phyloP scores from a whole-genome alignment of 2,113 vertebrate genomes.

The Scartelaos histophorus region DNA sequence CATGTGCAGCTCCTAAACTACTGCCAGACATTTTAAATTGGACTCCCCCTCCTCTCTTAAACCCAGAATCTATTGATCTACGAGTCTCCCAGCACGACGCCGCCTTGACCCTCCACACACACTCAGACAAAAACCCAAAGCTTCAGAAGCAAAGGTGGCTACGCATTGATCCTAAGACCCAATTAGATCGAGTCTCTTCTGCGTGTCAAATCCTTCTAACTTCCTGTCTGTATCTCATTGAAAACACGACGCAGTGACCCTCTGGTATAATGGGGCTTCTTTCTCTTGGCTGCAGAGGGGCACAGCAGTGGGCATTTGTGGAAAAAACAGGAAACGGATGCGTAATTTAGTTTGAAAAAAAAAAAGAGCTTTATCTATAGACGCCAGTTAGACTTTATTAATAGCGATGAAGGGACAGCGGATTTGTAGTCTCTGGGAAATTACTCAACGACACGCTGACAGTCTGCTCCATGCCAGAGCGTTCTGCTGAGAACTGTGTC shows the following conservation, averaged over 20 bases:
- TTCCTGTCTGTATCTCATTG: constrained; percentile 33
- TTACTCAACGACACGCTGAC: constrained; percentile 32
- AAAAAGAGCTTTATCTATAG: constrained; percentile 32
- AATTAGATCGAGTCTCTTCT: constrained; percentile 63
- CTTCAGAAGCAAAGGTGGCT: constrained; percentile 40
- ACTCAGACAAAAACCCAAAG: constrained; percentile 43
- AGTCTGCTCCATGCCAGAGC: constrained; percentile 26
- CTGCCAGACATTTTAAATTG: constrained; percentile 51
- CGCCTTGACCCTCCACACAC: constrained; percentile 33
- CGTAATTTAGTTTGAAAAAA: constrained; percentile 12
- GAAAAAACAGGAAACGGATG: constrained; percentile 41
- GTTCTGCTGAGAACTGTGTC: constrained; percentile 26
- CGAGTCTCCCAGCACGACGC: constrained; percentile 56
- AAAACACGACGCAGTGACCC: constrained; percentile 28
- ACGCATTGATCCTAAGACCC: constrained; percentile 62
- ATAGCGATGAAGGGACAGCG: constrained; percentile 13
- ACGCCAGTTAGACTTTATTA: constrained; percentile 19
- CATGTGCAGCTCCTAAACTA: constrained; percentile 31
- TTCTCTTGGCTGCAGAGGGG: constrained; percentile 27
- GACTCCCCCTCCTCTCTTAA: constrained; percentile 41
- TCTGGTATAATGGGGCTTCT: constrained; percentile 23
- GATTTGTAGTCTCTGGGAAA: constrained; percentile 25
- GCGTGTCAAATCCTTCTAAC: constrained; percentile 52
- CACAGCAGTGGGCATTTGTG: constrained; percentile 26
- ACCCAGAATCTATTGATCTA: constrained; percentile 54